phyloP scores from a whole-genome alignment of 2,888 invertebrate species.

The Chymomyza procnemis region DNA sequence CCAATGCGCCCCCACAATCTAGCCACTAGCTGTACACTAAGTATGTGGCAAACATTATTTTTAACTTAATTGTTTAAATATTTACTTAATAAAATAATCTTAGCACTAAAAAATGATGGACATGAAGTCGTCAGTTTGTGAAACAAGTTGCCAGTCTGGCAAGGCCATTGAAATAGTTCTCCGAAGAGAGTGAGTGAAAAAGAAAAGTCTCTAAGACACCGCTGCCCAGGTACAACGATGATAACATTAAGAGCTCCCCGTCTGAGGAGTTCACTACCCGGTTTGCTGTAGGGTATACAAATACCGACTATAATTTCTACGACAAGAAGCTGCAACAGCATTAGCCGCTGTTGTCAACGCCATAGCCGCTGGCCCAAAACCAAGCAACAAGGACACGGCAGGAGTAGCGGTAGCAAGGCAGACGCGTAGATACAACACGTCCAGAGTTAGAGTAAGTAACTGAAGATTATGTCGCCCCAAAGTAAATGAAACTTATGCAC shows the following conservation, averaged over 20 bases:
- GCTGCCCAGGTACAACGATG: constrained; percentile 4
- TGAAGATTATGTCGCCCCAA: constrained; percentile 68
- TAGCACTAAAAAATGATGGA: constrained; percentile 20
- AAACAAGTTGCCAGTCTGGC: constrained; percentile 12
- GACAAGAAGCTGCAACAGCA: constrained; percentile 5
- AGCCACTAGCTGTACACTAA: not conserved
- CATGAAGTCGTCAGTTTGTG: not conserved
- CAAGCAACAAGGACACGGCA: not conserved
- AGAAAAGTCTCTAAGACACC: constrained; percentile 24
- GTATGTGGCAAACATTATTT: constrained; percentile 17
- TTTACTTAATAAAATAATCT: constrained; percentile 73
- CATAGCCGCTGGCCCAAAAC: not conserved
- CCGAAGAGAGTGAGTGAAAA: constrained; percentile 13
- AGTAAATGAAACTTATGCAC: constrained; percentile 71
- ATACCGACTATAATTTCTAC: not conserved
- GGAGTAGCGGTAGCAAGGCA: constrained; percentile 28
- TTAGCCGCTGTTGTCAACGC: not conserved
- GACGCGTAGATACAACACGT: no score
- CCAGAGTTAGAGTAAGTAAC: constrained; percentile 52
- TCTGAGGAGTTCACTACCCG: no score
- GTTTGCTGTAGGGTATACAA: constrained; percentile 1
- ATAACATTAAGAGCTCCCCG: not conserved
- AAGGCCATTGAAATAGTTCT: constrained; percentile 69
- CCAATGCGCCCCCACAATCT: constrained; percentile 5
- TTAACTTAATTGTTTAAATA: constrained; percentile 62